Evolutionary conservation across 2,888 invertebrate genomes (phyloP).

Genomic region (Taphrorychus bicolor): DNA sequence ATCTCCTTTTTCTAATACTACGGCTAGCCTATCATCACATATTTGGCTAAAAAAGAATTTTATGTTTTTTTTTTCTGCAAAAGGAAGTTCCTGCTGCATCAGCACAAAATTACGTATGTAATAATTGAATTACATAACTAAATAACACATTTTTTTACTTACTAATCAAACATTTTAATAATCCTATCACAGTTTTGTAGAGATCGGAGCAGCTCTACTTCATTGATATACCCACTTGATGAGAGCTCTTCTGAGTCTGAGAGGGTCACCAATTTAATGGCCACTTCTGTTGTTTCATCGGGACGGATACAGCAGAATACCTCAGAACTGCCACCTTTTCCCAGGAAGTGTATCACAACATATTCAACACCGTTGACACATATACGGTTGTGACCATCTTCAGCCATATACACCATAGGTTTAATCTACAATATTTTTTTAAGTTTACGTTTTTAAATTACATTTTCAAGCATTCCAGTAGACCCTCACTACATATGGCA

Average conservation of each 20-base stretch:
- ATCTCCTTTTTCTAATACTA: constrained; percentile 94
- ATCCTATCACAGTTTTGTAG: constrained; percentile 85
- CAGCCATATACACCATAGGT: constrained; percentile 7
- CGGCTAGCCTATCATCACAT: constrained; percentile 69
- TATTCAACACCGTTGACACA: constrained; percentile 77
- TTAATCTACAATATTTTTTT: neutral
- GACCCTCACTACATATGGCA: neutral
- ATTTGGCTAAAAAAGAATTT: constrained; percentile 75
- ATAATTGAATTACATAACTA: too few species aligned
- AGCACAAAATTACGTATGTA: too few species aligned
- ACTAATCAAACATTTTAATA: constrained; percentile 88
- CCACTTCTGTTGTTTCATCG: constrained; percentile 66
- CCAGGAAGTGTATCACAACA: constrained; percentile 75
- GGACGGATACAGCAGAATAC: constrained; percentile 77
- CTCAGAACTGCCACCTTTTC: constrained; percentile 90
- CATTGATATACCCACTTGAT: constrained; percentile 81
- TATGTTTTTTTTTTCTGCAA: neutral
- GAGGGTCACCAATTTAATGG: constrained; percentile 85
- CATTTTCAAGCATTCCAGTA: neutral
- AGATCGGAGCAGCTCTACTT: constrained; percentile 81
- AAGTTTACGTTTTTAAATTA: neutral
- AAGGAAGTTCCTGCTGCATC: neutral
- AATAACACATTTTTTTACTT: too few species aligned
- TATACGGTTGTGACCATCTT: constrained; percentile 59
- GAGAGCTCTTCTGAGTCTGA: constrained; percentile 67